Percentiles rank a stretch among this genome's conserved stretches.
Evolutionary conservation across 2,888 invertebrate species (phyloP).

Genomic region (Antitype chi): DNA sequence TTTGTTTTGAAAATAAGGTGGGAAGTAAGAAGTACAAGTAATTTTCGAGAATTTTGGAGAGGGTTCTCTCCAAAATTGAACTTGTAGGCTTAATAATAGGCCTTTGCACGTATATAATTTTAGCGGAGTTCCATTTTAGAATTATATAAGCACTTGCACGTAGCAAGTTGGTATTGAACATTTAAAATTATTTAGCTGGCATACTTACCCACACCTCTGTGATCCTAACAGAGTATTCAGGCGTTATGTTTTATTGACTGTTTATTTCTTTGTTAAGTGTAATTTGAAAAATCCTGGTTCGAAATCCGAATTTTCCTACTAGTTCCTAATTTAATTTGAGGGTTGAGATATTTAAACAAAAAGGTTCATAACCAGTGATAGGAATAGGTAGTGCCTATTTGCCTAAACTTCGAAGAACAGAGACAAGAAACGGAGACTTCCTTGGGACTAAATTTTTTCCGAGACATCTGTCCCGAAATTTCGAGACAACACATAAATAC

Average conservation of each 20-base stretch:
- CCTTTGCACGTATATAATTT: neutral
- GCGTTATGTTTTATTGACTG: neutral
- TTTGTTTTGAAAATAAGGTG: slow-evolving; percentile 5
- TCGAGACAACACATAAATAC: no score
- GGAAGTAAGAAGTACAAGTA: slow-evolving; percentile 10
- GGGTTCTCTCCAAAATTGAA: neutral
- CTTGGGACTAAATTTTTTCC: no score
- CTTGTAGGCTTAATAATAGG: neutral
- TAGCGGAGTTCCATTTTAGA: neutral
- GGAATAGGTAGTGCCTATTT: no score
- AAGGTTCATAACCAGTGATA: no score
- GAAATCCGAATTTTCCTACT: neutral
- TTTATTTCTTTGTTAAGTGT: neutral
- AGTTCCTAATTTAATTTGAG: neutral
- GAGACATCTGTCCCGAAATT: no score
- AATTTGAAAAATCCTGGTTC: neutral
- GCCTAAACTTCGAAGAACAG: no score
- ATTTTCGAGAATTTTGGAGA: slow-evolving; percentile 10
- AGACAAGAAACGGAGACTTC: no score
- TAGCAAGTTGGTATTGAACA: neutral
- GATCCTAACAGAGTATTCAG: neutral
- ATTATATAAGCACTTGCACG: neutral
- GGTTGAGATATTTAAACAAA: neutral
- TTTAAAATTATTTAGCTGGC: neutral
- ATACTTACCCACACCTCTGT: neutral